Base-by-base conservation (phyloP, 2,888 invertebrate genomes). In the Lepidochrysops patricia region DNA sequence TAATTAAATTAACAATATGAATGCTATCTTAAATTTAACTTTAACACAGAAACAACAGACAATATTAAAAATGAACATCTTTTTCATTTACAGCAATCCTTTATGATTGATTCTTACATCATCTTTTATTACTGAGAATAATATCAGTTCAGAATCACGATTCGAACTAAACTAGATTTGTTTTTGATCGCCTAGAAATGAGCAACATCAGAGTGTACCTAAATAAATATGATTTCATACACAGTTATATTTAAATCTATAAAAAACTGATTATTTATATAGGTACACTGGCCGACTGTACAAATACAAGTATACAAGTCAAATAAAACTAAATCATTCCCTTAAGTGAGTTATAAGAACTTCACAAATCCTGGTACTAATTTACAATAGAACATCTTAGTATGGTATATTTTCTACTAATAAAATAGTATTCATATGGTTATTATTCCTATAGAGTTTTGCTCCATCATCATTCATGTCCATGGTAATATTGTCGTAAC, bases 361-460 rank as follows among this genome's bases (percentile, higher is more conserved):
- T 26, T 50, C 50, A 52, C 27, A 2, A 15, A 13, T 19, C 12
- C 43, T 43, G 43, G 9, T 43, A 43, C 23, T 9, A 43, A 43
- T 43, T 9, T 19, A 43, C 12, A 43, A 43, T 43, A 43, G 43
- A 43, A 43, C 43, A 43, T 29, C 29, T 29, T 43, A 43, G 43
- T 43, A 19, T 43, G 43, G 43, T 23, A 43, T 43, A 43, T 43
- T 43, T 23, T 43, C 43, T 43, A 19, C 7, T 43, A 43, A 43
- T 43, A 54, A 48, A 23, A 32, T 54, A 54, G 54, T 54, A 54
- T 19, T 23, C 48, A 49, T 19, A 27, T 52, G 13, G n/a, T n/a
- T n/a, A 43, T 43, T 43, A 43, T 52, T 27, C 15, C 26, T 29
- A 54, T 54, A 54, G 54, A 54, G 50, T 50, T 50, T 26, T 26